phyloP scores from a whole-genome alignment of 2,888 invertebrate genomes.

The Cremastobaeus sp. region DNA sequence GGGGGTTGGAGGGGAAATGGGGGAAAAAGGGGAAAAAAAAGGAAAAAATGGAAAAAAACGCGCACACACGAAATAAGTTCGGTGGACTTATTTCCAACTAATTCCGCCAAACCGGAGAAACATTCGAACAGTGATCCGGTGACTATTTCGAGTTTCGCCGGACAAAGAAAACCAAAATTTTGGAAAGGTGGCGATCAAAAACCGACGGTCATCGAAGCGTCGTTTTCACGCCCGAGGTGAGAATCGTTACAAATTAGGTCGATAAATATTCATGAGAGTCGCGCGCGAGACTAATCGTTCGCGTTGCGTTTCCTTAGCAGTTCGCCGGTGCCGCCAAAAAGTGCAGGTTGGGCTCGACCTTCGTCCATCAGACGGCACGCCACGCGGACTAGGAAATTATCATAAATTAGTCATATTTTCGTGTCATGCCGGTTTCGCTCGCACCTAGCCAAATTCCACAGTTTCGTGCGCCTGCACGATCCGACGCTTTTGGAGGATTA shows the following conservation, averaged over 20 bases:
- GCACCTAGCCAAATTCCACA: constrained; percentile 64
- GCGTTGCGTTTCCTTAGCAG: constrained; percentile 54
- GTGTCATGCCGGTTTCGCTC: constrained; percentile 58
- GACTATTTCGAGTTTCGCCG: no score
- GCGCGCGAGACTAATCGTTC: constrained; percentile 66
- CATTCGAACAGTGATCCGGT: no score
- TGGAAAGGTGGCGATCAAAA: constrained; percentile 46
- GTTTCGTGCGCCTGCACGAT: constrained; percentile 67
- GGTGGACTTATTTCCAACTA: no score
- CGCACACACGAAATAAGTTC: no score
- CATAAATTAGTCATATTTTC: constrained; percentile 74
- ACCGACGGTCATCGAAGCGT: constrained; percentile 35
- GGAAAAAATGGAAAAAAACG: constrained; percentile 31
- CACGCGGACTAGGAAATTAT: constrained; percentile 69
- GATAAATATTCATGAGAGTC: constrained; percentile 75
- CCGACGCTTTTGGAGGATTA: constrained; percentile 64
- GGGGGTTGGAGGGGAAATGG: constrained; percentile 41
- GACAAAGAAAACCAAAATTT: constrained; percentile 44
- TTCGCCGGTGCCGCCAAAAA: constrained; percentile 46
- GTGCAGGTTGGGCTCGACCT: constrained; percentile 52
- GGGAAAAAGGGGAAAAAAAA: constrained; percentile 52
- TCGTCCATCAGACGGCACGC: constrained; percentile 61
- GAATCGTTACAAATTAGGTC: constrained; percentile 70
- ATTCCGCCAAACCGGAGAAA: no score
- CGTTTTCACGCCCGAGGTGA: constrained; percentile 64